A percentile compares a stretch with the other conserved stretches of the same genome.
phyloP scores from a whole-genome alignment of 2,797 vertebrate species.

The Simalia tracyae region DNA sequence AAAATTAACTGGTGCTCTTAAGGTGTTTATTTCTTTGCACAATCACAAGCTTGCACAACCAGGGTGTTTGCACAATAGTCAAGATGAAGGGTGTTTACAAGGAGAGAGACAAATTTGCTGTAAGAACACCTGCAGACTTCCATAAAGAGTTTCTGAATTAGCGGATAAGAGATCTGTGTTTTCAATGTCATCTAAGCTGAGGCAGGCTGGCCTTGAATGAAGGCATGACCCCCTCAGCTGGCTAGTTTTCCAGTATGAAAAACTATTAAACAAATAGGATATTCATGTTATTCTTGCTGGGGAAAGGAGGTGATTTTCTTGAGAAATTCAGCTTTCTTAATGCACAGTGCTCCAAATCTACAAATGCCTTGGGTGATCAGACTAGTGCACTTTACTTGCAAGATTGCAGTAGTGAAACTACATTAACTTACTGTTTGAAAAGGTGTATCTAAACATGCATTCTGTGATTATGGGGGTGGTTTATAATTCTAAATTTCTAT shows the following conservation, averaged over 20 bases:
- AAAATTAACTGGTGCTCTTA: conserved; percentile 13
- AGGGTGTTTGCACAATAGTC: conserved; percentile 10
- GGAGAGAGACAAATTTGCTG: background rate
- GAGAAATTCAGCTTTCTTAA: background rate
- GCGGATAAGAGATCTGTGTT: background rate
- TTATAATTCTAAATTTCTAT: background rate
- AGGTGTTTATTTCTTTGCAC: conserved; percentile 17
- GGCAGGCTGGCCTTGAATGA: background rate
- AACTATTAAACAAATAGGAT: background rate
- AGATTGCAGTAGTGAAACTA: background rate
- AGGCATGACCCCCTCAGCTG: too few relatives aligned
- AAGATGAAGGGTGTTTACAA: background rate
- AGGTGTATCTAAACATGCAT: background rate
- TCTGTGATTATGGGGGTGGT: background rate
- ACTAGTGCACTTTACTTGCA: background rate
- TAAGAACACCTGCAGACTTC: background rate
- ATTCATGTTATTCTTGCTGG: background rate
- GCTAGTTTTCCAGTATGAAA: background rate
- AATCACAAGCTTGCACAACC: conserved; percentile 8
- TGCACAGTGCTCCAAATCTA: too few relatives aligned
- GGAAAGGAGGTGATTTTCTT: background rate
- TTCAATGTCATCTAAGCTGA: background rate
- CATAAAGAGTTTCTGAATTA: background rate
- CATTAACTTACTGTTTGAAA: background rate
- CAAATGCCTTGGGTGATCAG: too few relatives aligned